Base-by-base conservation (phyloP, 2,797 vertebrate genomes). In the Sebastes jordani region DNA sequence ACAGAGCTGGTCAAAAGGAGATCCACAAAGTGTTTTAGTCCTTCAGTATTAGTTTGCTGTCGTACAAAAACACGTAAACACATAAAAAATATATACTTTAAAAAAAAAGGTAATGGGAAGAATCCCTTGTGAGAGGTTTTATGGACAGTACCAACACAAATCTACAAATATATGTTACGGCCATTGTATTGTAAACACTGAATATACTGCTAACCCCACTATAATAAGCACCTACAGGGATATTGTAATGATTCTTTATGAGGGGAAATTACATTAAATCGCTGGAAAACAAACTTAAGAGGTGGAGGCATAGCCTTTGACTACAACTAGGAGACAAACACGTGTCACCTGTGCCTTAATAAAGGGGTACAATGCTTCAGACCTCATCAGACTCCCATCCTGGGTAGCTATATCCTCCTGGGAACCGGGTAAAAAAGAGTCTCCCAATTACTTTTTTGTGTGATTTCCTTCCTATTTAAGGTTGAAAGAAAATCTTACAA, bases 61-160 rank as follows among this genome's bases (percentile, higher is more conserved):
- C 9, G 22, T 85, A 87, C 20, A 88, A 88, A 91, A 84, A 91
- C 20, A 81, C n/a, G 32, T 80, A 84, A 81, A 87, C 77, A 85
- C 27, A 84, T 83, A 23, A 7, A 63, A 49, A 86, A 91, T 71
- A 89, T 87, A 85, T 76, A 88, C 22, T 83, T 78, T 80, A 42
- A 49, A 80, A 34, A 86, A 86, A 49, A 85, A 63, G 22, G 11
- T 55, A 65, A 55, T 54, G 61, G 83, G 80, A 90, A 86, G 1
- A 82, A 79, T 77, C 34, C 67, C 49, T 30, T 78, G 23, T 75
- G 7, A 32, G 11, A 74, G 25, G 64, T 73, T 81, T 78, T 66
- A 83, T 32, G 29, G 59, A 80, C 56, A 68, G 63, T 60, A 76
- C 11, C 65, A 77, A 73, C 20, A 82, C 55, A 83, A 54, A 81